These are phyloP conservation scores for Trematocara caparti DNA, from an alignment of 2,797 vertebrate species.

Conservation along the genomic window DNA sequence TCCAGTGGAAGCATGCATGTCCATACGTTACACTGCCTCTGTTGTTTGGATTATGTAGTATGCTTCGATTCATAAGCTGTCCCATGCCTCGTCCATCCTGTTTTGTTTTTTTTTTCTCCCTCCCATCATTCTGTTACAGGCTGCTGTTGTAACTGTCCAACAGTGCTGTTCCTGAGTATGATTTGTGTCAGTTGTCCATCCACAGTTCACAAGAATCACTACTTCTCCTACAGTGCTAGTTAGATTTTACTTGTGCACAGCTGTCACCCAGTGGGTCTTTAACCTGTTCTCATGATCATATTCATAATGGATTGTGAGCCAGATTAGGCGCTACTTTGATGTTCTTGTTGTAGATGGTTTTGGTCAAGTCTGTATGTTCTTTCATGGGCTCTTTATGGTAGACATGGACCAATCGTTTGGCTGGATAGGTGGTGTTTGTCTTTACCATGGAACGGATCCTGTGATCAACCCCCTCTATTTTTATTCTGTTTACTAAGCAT, in stretches of 20 bases:
- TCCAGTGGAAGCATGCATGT: not conserved
- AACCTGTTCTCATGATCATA: not conserved
- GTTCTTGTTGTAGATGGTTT: not conserved
- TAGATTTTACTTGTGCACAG: not conserved
- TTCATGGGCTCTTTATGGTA: not conserved
- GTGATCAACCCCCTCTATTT: not conserved
- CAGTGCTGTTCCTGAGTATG: not conserved
- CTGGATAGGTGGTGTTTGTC: not conserved
- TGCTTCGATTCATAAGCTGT: not conserved
- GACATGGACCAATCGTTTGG: not conserved
- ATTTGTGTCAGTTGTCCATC: not conserved
- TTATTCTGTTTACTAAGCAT: not conserved
- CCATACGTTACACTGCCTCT: not conserved
- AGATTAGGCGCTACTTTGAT: not conserved
- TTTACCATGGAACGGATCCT: not conserved
- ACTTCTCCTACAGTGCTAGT: not conserved
- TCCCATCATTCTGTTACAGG: not conserved
- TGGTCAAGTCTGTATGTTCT: not conserved
- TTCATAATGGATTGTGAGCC: not conserved
- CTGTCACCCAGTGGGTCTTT: not conserved
- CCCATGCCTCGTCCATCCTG: not conserved
- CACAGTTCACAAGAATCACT: not conserved
- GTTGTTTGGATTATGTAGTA: not conserved
- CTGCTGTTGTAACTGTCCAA: not conserved
- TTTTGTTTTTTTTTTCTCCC: not conserved